A percentile compares a stretch with the other conserved stretches of the same genome.
Evolutionary conservation across 1,140 invertebrate species (phyloP).

Genomic region (Drosophila azteca): DNA sequence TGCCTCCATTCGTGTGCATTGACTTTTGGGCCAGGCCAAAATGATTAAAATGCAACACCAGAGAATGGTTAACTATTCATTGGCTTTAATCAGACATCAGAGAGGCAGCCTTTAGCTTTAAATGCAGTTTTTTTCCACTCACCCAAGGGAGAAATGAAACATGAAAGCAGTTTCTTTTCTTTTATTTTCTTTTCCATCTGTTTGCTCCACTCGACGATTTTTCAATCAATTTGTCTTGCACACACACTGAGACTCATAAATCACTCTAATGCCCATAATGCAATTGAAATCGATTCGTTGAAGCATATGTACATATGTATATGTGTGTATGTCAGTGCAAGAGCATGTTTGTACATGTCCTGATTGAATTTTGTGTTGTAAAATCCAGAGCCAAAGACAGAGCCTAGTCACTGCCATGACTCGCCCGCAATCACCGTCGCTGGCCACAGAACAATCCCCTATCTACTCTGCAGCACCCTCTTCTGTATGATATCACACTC

Average conservation of each 20-base stretch:
- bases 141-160: constrained; percentile 10
- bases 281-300: constrained; percentile 41
- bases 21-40: not conserved
- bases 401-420: constrained; percentile 2
- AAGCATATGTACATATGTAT: constrained; percentile 25
- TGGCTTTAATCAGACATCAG: too few relatives aligned
- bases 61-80: too few relatives aligned
- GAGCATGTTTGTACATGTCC: constrained; percentile 6
- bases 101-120: not conserved
- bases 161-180: constrained; percentile 2
- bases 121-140: too few relatives aligned
- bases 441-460: constrained; percentile 37
- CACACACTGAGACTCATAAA: constrained; percentile 27
- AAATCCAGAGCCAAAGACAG: constrained; percentile 10
- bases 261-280: constrained; percentile 43
- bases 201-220: not conserved
- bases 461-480: not conserved
- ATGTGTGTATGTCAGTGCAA: not conserved
- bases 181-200: not conserved
- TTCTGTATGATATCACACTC: not conserved
- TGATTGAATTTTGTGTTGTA: constrained; percentile 24
- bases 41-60: not conserved
- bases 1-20: not conserved
- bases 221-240: constrained; percentile 32
- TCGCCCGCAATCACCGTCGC: constrained; percentile 19